Percentiles rank a stretch among this genome's conserved stretches.
Evolutionary conservation across 2,888 invertebrate genomes (phyloP).

Genomic region (Argyra leucocephala): DNA sequence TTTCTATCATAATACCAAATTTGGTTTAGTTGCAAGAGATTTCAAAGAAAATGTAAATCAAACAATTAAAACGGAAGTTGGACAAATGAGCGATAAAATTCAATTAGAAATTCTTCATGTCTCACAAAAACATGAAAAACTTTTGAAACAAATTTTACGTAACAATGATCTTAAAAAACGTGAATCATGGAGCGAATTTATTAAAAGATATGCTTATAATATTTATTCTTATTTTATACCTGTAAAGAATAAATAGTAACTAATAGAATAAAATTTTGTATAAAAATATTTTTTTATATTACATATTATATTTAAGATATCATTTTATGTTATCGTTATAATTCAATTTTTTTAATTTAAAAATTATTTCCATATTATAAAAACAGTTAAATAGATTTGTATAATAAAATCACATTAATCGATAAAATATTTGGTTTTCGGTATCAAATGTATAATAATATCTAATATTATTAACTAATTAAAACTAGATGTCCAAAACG

Average conservation of each 20-base stretch:
- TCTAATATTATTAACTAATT: neutral
- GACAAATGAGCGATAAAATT: neutral
- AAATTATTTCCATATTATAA: no score
- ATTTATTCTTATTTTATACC: constrained; percentile 16
- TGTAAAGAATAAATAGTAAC: constrained; percentile 9
- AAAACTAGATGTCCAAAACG: neutral
- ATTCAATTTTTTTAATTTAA: no score
- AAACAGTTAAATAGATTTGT: no score
- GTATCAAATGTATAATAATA: no score
- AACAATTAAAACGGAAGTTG: constrained; percentile 10
- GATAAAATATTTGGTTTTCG: no score
- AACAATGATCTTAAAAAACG: neutral
- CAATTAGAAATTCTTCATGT: neutral
- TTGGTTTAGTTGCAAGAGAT: constrained; percentile 11
- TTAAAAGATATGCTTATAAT: constrained; percentile 11
- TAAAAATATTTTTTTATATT: neutral
- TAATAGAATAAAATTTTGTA: neutral
- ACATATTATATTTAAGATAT: no score
- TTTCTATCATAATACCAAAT: constrained; percentile 18
- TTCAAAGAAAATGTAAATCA: constrained; percentile 13
- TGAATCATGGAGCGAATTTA: constrained; percentile 16
- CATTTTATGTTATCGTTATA: no score
- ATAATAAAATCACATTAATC: no score
- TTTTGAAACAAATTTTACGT: constrained; percentile 7
- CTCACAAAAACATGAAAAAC: neutral